These are phyloP conservation scores for Cairina moschata DNA, from an alignment of 2,113 vertebrate species.

Conservation along the genomic window DNA sequence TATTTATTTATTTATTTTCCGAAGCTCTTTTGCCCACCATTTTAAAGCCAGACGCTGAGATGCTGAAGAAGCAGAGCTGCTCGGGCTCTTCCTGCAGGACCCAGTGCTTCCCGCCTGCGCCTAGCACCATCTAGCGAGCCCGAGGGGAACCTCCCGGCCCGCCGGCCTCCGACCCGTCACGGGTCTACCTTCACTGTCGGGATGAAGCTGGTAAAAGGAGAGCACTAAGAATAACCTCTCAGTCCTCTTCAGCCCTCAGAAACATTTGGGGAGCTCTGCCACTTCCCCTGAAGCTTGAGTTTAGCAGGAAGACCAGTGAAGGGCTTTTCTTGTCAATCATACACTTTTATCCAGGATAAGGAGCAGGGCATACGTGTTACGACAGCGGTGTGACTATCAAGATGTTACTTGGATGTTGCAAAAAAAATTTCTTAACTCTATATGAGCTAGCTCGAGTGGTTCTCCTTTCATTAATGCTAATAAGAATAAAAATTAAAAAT, in stretches of 20 bases:
- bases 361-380: background rate
- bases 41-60: background rate
- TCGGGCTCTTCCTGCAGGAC: rapidly evolving
- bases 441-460: background rate
- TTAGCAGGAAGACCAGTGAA: background rate
- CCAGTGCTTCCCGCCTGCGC: background rate
- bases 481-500: background rate
- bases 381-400: rapidly evolving
- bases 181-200: background rate
- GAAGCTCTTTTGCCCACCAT: background rate
- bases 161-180: rapidly evolving
- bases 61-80: background rate
- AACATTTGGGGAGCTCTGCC: background rate
- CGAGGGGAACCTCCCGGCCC: background rate
- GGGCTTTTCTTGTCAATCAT: background rate
- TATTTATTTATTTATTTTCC: background rate
- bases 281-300: background rate
- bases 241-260: background rate
- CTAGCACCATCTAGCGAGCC: constrained; percentile 21
- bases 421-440: background rate
- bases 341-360: background rate
- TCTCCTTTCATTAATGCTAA: background rate
- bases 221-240: rapidly evolving
- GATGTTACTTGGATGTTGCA: background rate
- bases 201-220: rapidly evolving